Evolutionary conservation across 2,797 vertebrate species (phyloP).

Genomic region (Semaprochilodus insignis): DNA sequence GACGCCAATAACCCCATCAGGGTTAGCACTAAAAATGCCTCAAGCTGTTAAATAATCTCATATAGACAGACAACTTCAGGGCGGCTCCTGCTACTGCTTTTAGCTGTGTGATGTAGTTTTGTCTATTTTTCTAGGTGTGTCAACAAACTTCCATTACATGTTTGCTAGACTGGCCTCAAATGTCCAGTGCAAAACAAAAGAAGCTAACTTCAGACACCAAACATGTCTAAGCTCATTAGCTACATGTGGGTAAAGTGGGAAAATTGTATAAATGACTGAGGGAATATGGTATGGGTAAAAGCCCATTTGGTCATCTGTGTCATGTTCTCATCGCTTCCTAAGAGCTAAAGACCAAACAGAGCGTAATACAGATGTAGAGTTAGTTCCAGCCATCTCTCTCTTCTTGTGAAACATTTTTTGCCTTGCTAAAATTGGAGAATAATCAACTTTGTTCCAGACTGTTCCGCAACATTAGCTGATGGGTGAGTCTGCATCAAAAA

Average conservation of each 20-base stretch:
- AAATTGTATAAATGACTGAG: background rate
- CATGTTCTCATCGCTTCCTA: slow-evolving; percentile 46
- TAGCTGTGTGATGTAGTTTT: no score
- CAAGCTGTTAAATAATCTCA: no score
- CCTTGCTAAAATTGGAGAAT: slow-evolving; percentile 28
- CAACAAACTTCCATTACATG: no score
- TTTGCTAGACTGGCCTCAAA: no score
- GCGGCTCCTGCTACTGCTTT: no score
- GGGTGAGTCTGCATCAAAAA: slow-evolving; percentile 35
- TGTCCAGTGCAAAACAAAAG: no score
- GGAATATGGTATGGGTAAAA: background rate
- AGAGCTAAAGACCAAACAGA: slow-evolving; percentile 36
- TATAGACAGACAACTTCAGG: no score
- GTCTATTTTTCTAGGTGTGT: no score
- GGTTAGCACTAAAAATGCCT: no score
- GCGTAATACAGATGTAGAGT: slow-evolving; percentile 23
- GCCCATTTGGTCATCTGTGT: background rate
- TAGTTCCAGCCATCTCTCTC: slow-evolving; percentile 33
- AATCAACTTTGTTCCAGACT: slow-evolving; percentile 48
- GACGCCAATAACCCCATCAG: no score
- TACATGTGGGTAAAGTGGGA: background rate
- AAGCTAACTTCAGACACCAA: no score
- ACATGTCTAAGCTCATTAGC: no score
- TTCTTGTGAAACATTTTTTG: background rate
- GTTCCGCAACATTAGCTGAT: slow-evolving; percentile 45